Conservation (phyloP, 2,797 vertebrate genomes). For the Coreius guichenoti region DNA sequence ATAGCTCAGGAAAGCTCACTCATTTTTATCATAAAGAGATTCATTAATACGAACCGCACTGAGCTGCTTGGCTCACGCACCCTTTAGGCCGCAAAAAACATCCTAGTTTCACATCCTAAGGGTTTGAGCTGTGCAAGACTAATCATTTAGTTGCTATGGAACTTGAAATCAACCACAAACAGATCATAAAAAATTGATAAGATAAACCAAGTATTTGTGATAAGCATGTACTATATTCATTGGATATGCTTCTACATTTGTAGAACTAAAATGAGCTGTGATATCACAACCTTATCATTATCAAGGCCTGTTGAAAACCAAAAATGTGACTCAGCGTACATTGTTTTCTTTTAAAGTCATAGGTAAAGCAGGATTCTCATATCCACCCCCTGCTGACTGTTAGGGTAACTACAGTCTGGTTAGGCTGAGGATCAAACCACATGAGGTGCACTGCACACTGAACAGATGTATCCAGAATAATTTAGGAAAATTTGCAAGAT, state of each 20-base stretch:
- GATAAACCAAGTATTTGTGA: neutral
- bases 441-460: neutral
- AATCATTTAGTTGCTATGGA: conserved; percentile 23
- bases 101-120: conserved; percentile 28
- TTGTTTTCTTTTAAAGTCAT: neutral
- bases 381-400: conserved; percentile 40
- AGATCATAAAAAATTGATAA: neutral
- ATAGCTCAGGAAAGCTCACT: conserved; percentile 40
- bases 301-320: neutral
- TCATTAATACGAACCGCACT: conserved; percentile 40
- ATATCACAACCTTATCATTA: neutral
- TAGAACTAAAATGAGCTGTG: neutral
- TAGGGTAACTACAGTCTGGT: conserved; percentile 6
- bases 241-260: neutral
- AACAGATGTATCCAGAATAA: neutral
- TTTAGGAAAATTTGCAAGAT: neutral
- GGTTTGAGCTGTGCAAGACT: conserved; percentile 4
- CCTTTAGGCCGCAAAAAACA: conserved; percentile 15
- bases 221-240: neutral
- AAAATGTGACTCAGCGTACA: neutral
- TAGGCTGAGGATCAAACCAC: neutral
- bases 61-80: neutral
- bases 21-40: conserved; percentile 33
- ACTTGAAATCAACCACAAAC: conserved; percentile 7
- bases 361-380: neutral